Base-by-base conservation (phyloP, 2,797 vertebrate genomes). In the Cynopterus sphinx region DNA sequence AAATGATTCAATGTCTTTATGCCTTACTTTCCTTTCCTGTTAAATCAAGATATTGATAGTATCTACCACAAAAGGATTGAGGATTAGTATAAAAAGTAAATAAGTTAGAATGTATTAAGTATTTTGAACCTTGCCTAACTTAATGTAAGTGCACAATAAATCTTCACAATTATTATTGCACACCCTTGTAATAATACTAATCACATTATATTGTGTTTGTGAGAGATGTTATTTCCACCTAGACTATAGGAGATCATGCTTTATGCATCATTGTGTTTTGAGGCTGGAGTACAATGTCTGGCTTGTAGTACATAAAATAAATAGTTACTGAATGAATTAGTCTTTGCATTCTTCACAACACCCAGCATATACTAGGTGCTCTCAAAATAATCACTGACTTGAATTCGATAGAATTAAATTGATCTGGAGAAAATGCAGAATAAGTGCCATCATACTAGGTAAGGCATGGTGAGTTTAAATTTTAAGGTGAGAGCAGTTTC, bases 21-120 rank as follows among this genome's bases (percentile, higher is more conserved):
- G 43, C 28, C 51, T 68, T n/a, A 26, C 6, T 63, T 39, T 91
- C 33, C 43, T 43, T 8, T 79, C n/a, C 21, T 55, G 2, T 77
- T 77, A 90, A 93, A 74, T 74, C 9, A 87, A 17, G 6, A 83
- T 33, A 28, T 10, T 61, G 71, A 67, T 36, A 46, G 0, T 67
- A 24, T 82, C 68, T 63, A 26, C 71, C 9, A 51, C 22, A 24
- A 90, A 65, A 46, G 11, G 4, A 7, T 36, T 87, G 46, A 41
- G 1, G 21, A 81, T 39, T 79, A 4, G 31, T 87, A 3, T 49
- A 24, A 84, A 36, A 5, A 51, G 90, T 74, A 92, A 89, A 46
- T 83, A 73, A 82, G 8, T 82, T 91, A 94, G 43, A 67, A 59
- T 65, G 51, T 24, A 83, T 82, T 53, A 96, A 79, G 9, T 95